phyloP scores from a whole-genome alignment of 2,797 vertebrate genomes.

The Bradypodion pumilum region DNA sequence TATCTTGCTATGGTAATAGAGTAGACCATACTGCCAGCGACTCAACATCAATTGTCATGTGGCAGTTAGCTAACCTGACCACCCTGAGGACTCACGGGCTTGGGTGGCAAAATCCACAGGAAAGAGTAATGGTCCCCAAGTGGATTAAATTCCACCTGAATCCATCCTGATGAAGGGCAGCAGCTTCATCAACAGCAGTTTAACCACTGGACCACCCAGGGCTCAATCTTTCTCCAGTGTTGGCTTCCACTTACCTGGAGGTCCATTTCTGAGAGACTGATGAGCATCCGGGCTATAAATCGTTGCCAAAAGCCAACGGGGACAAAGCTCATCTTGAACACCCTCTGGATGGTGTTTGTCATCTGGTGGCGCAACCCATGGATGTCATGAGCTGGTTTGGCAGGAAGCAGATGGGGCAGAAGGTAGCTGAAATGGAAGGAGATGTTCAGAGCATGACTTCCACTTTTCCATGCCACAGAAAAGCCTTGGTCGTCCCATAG shows the following conservation, averaged over 20 bases:
- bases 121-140: too few relatives aligned
- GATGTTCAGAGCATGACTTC: constrained; percentile 37
- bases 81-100: too few relatives aligned
- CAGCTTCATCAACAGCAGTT: too few relatives aligned
- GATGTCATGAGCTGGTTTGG: constrained; percentile 92
- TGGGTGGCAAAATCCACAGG: too few relatives aligned
- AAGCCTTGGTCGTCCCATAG: constrained; percentile 37
- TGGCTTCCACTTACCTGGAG: constrained; percentile 82
- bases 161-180: too few relatives aligned
- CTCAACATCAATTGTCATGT: too few relatives aligned
- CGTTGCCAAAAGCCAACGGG: constrained; percentile 97
- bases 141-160: too few relatives aligned
- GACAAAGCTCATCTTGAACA: constrained; percentile 98
- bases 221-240: not conserved
- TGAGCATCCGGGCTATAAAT: constrained; percentile 96
- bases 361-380: constrained; percentile 83
- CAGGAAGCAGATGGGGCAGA: constrained; percentile 93
- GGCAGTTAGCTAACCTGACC: too few relatives aligned
- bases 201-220: too few relatives aligned
- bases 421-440: constrained; percentile 84
- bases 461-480: constrained; percentile 25
- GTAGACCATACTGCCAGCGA: too few relatives aligned
- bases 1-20: too few relatives aligned
- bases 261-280: constrained; percentile 96
- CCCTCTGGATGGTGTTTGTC: constrained; percentile 88